Conservation (phyloP, 2,888 invertebrate genomes). For the Hydraecia micacea region DNA sequence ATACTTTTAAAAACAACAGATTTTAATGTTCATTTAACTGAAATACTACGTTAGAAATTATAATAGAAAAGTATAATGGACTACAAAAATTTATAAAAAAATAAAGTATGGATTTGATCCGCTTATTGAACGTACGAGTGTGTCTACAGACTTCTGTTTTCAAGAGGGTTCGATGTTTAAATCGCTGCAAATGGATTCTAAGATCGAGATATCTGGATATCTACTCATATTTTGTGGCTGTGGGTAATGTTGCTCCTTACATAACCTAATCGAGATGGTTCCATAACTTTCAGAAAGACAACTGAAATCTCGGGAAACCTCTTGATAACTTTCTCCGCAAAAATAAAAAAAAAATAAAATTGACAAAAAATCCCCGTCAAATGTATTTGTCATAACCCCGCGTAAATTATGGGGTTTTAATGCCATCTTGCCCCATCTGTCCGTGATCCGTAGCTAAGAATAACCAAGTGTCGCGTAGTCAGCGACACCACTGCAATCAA, state of each 20-base stretch:
- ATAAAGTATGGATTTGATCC: slow-evolving; percentile 4
- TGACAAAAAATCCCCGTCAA: not conserved
- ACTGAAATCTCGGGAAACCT: not conserved
- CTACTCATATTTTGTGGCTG: not conserved
- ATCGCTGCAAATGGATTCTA: not conserved
- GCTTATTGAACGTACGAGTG: not conserved
- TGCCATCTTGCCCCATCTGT: slow-evolving; percentile 59
- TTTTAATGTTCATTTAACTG: not conserved
- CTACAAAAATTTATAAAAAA: not conserved
- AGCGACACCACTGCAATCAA: slow-evolving; percentile 76
- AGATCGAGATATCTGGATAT: not conserved
- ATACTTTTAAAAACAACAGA: not conserved
- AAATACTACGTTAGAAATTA: too few relatives aligned
- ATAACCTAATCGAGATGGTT: not conserved
- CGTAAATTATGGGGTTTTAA: slow-evolving; percentile 28
- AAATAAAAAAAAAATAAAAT: too few relatives aligned
- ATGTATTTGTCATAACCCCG: slow-evolving; percentile 10
- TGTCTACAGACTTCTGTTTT: not conserved
- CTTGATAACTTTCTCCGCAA: not conserved
- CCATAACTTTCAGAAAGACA: not conserved
- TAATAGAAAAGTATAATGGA: not conserved
- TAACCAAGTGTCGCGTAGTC: slow-evolving; percentile 73
- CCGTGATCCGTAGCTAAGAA: slow-evolving; percentile 70
- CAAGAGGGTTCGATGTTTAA: slow-evolving; percentile 3
- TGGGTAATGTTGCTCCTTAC: not conserved